A percentile compares a stretch with the other conserved stretches of the same genome.
Evolutionary conservation across 2,888 invertebrate genomes (phyloP).

Genomic region (Petrolisthes manimaculis): DNA sequence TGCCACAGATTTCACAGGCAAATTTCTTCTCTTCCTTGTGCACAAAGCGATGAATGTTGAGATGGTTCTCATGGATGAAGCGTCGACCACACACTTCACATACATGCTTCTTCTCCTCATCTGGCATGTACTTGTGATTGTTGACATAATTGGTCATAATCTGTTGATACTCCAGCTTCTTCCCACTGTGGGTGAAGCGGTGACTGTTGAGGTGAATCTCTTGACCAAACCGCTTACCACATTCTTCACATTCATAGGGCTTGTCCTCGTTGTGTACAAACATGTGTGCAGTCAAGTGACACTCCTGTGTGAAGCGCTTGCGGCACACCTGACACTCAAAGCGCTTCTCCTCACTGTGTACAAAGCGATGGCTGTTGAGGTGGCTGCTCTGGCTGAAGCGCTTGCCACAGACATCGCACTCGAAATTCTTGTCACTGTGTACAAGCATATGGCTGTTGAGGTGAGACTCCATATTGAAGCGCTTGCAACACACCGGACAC

Average conservation of each 20-base stretch:
- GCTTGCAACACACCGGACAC: slow-evolving; percentile 40
- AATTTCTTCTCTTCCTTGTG: slow-evolving; percentile 48
- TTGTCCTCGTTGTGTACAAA: slow-evolving; percentile 53
- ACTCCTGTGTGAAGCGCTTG: slow-evolving; percentile 46
- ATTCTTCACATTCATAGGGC: slow-evolving; percentile 45
- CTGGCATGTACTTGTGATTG: slow-evolving; percentile 43
- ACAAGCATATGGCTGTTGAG: slow-evolving; percentile 53
- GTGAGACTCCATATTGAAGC: slow-evolving; percentile 53
- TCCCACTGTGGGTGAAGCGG: slow-evolving; percentile 47
- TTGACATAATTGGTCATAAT: slow-evolving; percentile 45
- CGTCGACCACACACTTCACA: slow-evolving; percentile 46
- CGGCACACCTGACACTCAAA: slow-evolving; percentile 52
- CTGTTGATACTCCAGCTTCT: slow-evolving; percentile 47
- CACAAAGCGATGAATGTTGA: slow-evolving; percentile 43
- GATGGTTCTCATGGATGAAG: slow-evolving; percentile 48
- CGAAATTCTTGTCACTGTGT: slow-evolving; percentile 50
- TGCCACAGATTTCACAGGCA: slow-evolving; percentile 48
- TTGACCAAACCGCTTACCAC: slow-evolving; percentile 48
- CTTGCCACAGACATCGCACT: slow-evolving; percentile 50
- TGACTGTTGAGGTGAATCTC: slow-evolving; percentile 53
- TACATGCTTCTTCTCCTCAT: slow-evolving; percentile 35
- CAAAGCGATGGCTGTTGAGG: slow-evolving; percentile 47
- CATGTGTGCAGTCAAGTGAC: slow-evolving; percentile 51
- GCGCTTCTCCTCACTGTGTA: slow-evolving; percentile 46
- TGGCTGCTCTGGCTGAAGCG: slow-evolving; percentile 49